Percentiles rank a stretch among this genome's conserved stretches.
These are phyloP conservation scores for Eremophila alpestris DNA, from an alignment of 2,797 vertebrate genomes.

Conservation along the genomic window DNA sequence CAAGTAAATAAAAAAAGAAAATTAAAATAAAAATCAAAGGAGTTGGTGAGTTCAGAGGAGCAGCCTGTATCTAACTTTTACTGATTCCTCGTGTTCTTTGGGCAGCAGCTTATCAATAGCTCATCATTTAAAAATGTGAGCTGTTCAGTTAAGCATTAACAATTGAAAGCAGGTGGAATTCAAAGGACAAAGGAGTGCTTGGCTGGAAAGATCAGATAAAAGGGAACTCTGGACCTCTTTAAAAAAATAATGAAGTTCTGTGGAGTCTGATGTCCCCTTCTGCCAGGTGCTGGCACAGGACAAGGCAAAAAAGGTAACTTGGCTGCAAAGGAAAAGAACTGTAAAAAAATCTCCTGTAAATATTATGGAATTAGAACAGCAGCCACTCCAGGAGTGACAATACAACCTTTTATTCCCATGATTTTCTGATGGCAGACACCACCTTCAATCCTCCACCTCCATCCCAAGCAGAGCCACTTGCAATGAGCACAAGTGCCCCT, in stretches of 20 bases:
- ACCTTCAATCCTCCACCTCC: neutral
- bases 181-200: neutral
- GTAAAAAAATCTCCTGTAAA: neutral
- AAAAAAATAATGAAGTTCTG: neutral
- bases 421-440: neutral
- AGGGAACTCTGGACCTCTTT: neutral
- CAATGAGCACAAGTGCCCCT: neutral
- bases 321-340: neutral
- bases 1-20: neutral
- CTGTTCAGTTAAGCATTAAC: conserved; percentile 19
- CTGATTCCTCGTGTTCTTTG: neutral
- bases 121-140: neutral
- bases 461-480: neutral
- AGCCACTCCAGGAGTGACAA: neutral
- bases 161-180: neutral
- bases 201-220: neutral
- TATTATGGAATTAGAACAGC: neutral
- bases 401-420: neutral
- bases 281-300: neutral
- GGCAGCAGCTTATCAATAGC: neutral
- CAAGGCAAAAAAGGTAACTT: neutral
- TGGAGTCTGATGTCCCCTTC: neutral
- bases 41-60: neutral
- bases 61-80: neutral
- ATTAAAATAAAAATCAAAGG: neutral